Conservation (phyloP, 1,140 invertebrate species). For the Tetramorium alpestre region DNA sequence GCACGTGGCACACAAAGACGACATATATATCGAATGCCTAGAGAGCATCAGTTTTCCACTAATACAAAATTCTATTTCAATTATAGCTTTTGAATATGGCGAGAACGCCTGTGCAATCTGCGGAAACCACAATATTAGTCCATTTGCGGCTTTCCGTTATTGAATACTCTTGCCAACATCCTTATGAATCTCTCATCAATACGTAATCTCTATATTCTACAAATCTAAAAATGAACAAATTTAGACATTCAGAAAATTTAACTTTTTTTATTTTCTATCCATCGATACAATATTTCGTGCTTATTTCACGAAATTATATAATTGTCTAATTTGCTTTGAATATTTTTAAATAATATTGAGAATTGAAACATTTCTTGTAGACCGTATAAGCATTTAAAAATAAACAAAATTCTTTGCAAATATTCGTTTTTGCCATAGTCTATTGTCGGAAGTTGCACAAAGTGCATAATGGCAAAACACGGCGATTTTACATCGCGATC, state of each 20-base stretch:
- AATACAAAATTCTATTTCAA: constrained; percentile 32
- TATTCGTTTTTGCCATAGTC: background rate
- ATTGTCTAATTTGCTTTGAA: background rate
- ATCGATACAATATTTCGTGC: background rate
- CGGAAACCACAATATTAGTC: constrained; percentile 39
- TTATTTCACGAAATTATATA: background rate
- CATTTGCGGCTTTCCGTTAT: constrained; percentile 22
- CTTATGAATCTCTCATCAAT: background rate
- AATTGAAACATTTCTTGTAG: background rate
- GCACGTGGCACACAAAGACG: background rate
- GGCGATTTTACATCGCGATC: background rate
- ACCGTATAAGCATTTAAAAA: background rate
- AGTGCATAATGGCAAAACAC: background rate
- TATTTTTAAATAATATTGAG: background rate
- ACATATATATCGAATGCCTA: background rate
- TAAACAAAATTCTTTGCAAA: background rate
- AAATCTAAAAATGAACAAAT: background rate
- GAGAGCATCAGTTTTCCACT: background rate
- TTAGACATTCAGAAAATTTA: background rate
- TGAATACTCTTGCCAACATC: background rate
- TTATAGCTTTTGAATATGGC: constrained; percentile 38
- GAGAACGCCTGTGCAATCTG: constrained; percentile 9
- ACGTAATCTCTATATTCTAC: background rate
- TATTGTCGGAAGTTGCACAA: background rate
- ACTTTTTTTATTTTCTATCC: no score